Evolutionary conservation across 2,797 vertebrate genomes (phyloP), one percentile per base, ranked within the genome.

Genomic region (Pantherophis vulpinus): DNA sequence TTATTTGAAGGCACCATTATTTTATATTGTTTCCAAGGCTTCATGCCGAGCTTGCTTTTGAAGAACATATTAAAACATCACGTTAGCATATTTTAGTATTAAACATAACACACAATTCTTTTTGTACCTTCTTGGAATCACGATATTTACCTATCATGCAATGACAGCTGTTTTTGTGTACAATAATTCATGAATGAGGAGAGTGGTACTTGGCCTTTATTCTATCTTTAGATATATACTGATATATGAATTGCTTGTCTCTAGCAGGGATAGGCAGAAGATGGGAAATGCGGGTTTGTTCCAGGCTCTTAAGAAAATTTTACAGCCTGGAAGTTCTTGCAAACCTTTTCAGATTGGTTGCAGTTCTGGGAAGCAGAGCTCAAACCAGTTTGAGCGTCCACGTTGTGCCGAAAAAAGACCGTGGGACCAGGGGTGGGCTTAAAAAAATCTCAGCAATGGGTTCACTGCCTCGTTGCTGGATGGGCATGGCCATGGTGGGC

Each of bases 1-100:
- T 96, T 94, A 95, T 96, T 96, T 97, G 95, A 96, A 95, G 95
- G 95, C 92, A 96, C 94, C 94, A 93, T 95, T 97, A 96, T 96
- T 86, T 97, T 96, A 95, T 96, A 96, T 95, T 96, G 96, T 95
- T 96, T 91, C 83, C 94, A 93, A 93, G 93, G 95, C 96, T 96
- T 95, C 95, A 94, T 94, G 95, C 95, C 95, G 96, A 95, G 96
- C 93, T 91, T 96, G 93, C 95, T 97, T 96, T 91, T 94, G 90
- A 88, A 94, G 95, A 87, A 37, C 32, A 61, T 3, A 0, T 93
- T 90, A 96, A 96, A 94, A 27, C 94, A 96, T 79, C 59, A 42
- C 1, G 51, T 54, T 96, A 96, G 95, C 95, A 96, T 97, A 97
- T 97, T 96, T 97, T 92, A 96, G 95, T 95, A 96, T 95, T 96